These are phyloP conservation scores for Patagioenas fasciata DNA, from an alignment of 2,113 vertebrate species.

Conservation along the genomic window DNA sequence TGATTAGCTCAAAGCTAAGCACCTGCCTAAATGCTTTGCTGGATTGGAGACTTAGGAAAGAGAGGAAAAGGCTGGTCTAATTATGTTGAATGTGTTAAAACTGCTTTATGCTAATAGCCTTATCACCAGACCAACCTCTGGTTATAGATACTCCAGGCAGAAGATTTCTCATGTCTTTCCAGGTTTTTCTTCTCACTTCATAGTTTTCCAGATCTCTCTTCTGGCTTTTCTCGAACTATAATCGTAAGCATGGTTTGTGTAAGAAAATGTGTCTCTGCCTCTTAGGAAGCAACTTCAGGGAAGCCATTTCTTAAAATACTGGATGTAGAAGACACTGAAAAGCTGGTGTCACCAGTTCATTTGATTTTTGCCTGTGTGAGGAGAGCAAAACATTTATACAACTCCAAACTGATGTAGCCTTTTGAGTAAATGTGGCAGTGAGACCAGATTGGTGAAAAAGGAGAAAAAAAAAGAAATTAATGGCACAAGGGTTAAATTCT, in stretches of 20 bases:
- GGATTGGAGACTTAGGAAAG: not conserved
- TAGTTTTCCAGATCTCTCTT: not conserved
- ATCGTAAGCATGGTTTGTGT: not conserved
- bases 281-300: not conserved
- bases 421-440: not conserved
- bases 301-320: not conserved
- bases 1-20: conserved; percentile 34
- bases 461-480: not conserved
- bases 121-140: not conserved
- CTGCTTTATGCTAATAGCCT: not conserved
- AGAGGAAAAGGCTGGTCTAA: conserved; percentile 9
- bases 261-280: not conserved
- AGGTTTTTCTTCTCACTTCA: not conserved
- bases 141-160: fast-evolving
- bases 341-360: not conserved
- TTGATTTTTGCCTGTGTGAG: not conserved
- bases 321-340: not conserved
- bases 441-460: not conserved
- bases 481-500: not conserved
- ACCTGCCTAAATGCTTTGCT: conserved; percentile 22
- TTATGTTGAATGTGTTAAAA: conserved; percentile 21
- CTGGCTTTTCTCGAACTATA: not conserved
- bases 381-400: not conserved
- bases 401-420: not conserved
- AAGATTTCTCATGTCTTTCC: not conserved